Base-by-base conservation (phyloP, 2,797 vertebrate genomes). In the Pseudomugil gertrudae region DNA sequence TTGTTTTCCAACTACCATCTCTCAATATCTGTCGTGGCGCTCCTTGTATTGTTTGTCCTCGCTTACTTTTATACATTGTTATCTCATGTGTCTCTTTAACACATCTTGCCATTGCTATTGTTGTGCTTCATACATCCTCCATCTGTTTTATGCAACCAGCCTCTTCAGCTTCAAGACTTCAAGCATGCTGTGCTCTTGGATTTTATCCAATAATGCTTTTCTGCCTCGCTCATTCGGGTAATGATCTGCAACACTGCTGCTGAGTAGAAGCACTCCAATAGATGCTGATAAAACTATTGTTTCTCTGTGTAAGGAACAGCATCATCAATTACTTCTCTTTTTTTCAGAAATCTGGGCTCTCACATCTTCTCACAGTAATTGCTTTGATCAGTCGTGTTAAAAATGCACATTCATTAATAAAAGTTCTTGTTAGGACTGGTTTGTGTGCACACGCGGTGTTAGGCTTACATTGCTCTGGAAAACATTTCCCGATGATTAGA, bases 141-240 rank as follows among this genome's bases (percentile, higher is more conserved):
- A 89, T 93, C 91, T 92, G 91, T 78, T 84, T 78, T 72, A 53
- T 78, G 70, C 76, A 76, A 69, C 80, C 63, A 65, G n/a, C 63
- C 68, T 80, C 63, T 69, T 77, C 60, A 35, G n/a, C 73, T 69
- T 79, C 72, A 21, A 24, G 69, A 73, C 69, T 68, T 64, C 23
- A 45, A 80, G 66, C 78, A 84, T 61, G 58, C 81, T 81, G 82
- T 32, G 76, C 48, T n/a, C 52, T 51, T 79, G 75, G 84, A 87
- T 66, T 45, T 13, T 27, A 71, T 77, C 81, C 89, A 87, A 74
- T 63, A 66, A 63, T 72, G 61, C 60, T 26, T 76, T 61, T 74
- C 75, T 79, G 26, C 66, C 45, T 35, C 35, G 48, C 66, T 72
- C 72, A 65, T 78, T 80, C 63, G 63, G 30, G 38, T 81, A 80